Base-by-base conservation (phyloP, 2,113 vertebrate species). In the Pseudorasbora parva region DNA sequence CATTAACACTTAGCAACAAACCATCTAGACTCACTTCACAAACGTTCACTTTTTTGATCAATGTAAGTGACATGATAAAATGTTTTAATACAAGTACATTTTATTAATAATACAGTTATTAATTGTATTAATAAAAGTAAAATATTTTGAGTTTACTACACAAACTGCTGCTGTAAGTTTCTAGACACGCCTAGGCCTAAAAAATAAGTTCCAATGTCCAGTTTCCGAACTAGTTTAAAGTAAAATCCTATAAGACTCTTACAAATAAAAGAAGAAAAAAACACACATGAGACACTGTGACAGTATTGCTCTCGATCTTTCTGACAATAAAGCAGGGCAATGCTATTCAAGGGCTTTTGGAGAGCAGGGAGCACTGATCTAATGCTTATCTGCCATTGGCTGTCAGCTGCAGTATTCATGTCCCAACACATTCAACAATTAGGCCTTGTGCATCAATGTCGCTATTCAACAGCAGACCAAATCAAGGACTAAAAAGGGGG, bases 321-420 rank as follows among this genome's bases (percentile, higher is more conserved):
- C 15, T 74, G 45, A 74, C 45, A 74, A 27, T 30, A 25, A 51
- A 47, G n/a, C 43, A 47, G 69, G 41, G 23, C 72, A 51, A 51
- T 30, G 25, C 15, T 74, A 51, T 74, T 74, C 25, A 74, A 51
- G 43, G 72, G 72, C 25, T 74, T 74, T 23, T 19, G 27, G 45
- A 30, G 23, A 30, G 19, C 45, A 10, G 23, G 45, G 23, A 71
- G 30, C 51, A 3, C 47, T 69, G 43, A 23, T 57, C 27, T 27
- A 19, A 33, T 68, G 37, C n/a, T 51, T 56, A 56, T 79, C 37
- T 68, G 11, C 25, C 76, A 72, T 79, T 78, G 49, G 83, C 83
- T 84, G 64, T 84, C 45, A 25, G 75, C 11, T 43, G 21, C 23
- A 23, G 82, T 69, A 37, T 37, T 30, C 62, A 23, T 78, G 74